phyloP scores from a whole-genome alignment of 2,113 vertebrate genomes.

The Platichthys flesus region DNA sequence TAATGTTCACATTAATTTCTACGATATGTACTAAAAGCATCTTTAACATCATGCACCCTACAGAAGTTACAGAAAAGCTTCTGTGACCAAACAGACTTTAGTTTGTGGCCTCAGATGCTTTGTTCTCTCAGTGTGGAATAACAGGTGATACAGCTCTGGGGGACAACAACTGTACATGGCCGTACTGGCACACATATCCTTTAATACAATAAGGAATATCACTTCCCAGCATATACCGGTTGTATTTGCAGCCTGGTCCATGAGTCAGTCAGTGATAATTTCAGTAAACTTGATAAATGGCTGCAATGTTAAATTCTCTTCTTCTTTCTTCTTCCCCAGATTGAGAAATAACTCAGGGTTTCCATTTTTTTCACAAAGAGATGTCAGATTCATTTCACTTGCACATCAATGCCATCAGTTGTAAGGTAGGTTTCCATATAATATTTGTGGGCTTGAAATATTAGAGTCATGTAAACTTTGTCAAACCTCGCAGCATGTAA shows the following conservation, averaged over 20 bases:
- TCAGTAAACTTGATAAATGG: constrained; percentile 23
- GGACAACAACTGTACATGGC: too few relatives aligned
- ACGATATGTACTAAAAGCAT: too few relatives aligned
- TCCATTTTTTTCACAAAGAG: too few relatives aligned
- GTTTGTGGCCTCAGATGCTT: too few relatives aligned
- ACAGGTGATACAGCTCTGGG: too few relatives aligned
- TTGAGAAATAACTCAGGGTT: constrained; percentile 1
- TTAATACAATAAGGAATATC: constrained; percentile 5
- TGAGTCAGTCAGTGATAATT: constrained; percentile 19
- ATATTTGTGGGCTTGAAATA: background rate
- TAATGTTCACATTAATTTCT: too few relatives aligned
- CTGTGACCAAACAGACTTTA: background rate
- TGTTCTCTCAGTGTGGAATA: too few relatives aligned
- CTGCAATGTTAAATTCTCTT: constrained; percentile 15
- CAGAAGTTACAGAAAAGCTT: background rate
- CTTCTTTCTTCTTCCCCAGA: background rate
- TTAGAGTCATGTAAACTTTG: constrained; percentile 29
- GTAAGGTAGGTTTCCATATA: background rate
- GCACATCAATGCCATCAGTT: background rate
- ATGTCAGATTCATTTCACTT: constrained; percentile 20
- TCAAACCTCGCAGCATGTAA: background rate
- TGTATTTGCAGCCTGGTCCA: background rate
- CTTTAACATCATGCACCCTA: background rate
- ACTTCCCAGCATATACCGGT: background rate
- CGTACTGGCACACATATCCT: too few relatives aligned